Conservation (phyloP, 2,113 vertebrate species). For the Atractosteus spatula region DNA sequence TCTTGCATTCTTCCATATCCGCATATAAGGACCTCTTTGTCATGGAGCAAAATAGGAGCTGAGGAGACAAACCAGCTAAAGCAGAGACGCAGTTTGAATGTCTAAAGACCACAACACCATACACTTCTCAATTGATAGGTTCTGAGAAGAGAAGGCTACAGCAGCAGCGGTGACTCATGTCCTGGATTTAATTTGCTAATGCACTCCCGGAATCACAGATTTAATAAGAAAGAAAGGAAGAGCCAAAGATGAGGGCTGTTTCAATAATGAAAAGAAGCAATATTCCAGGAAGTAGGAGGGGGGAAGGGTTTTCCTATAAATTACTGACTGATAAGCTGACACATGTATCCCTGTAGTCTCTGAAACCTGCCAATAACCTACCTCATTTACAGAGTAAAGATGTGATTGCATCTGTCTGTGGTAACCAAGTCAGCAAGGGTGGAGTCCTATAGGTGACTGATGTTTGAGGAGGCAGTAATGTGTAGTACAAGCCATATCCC, state of each 20-base stretch:
- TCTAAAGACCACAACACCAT: background rate
- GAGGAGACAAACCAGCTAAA: background rate
- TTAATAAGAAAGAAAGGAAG: constrained; percentile 22
- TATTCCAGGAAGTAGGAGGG: background rate
- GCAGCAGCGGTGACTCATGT: constrained; percentile 30
- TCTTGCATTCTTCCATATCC: too few species aligned
- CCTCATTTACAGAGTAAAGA: constrained; percentile 27
- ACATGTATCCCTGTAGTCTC: constrained; percentile 32
- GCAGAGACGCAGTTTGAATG: background rate
- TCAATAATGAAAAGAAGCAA: constrained; percentile 28
- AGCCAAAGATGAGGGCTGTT: constrained; percentile 8
- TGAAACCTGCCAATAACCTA: constrained; percentile 31
- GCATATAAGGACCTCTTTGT: too few species aligned
- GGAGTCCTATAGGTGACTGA: constrained; percentile 21
- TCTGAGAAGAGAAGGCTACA: background rate
- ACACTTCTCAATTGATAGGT: background rate
- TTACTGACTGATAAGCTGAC: constrained; percentile 36
- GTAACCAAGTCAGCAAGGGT: constrained; percentile 10
- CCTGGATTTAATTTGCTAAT: constrained; percentile 53
- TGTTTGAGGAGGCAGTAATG: constrained; percentile 11
- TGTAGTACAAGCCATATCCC: background rate
- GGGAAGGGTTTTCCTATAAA: constrained; percentile 31
- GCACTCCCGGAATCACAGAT: constrained; percentile 36
- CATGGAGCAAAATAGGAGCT: background rate
- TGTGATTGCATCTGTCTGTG: constrained; percentile 15